A percentile compares a stretch with the other conserved stretches of the same genome.
phyloP scores from a whole-genome alignment of 1,140 invertebrate species.

The Amyelois transitella region DNA sequence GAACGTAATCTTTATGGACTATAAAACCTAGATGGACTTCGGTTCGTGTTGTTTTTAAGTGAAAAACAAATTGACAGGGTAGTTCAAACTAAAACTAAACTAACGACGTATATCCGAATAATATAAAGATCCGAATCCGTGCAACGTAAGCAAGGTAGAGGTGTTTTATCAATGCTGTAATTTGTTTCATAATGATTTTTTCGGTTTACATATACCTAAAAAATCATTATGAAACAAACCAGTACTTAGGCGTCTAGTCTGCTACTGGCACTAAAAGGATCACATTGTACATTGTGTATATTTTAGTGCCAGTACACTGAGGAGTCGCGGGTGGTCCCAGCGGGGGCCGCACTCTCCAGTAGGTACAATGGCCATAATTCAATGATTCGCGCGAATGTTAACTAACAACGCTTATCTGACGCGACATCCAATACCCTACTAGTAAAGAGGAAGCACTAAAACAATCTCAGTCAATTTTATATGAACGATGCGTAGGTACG shows the following conservation, averaged over 20 bases:
- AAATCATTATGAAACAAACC: too few species aligned
- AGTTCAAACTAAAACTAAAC: not conserved
- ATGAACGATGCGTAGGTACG: conserved; percentile 15
- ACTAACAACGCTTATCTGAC: conserved; percentile 46
- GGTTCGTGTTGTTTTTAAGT: not conserved
- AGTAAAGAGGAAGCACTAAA: conserved; percentile 49
- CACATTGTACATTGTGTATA: not conserved
- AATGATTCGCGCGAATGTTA: conserved; percentile 62
- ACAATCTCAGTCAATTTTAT: conserved; percentile 40
- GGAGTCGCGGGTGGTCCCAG: conserved; percentile 57
- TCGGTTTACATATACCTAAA: too few species aligned
- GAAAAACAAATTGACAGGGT: not conserved
- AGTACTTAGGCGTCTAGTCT: too few species aligned
- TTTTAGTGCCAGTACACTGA: not conserved
- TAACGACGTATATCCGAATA: too few species aligned
- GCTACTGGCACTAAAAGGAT: too few species aligned
- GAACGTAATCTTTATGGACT: not conserved
- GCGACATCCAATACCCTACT: conserved; percentile 52
- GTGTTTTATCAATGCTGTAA: too few species aligned
- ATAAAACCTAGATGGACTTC: not conserved
- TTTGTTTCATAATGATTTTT: too few species aligned
- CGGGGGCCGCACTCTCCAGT: conserved; percentile 40
- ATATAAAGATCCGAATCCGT: too few species aligned
- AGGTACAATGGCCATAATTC: conserved; percentile 60
- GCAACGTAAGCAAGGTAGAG: too few species aligned